Conservation (phyloP, 1,140 invertebrate species). For the Stegodyphus dumicola region DNA sequence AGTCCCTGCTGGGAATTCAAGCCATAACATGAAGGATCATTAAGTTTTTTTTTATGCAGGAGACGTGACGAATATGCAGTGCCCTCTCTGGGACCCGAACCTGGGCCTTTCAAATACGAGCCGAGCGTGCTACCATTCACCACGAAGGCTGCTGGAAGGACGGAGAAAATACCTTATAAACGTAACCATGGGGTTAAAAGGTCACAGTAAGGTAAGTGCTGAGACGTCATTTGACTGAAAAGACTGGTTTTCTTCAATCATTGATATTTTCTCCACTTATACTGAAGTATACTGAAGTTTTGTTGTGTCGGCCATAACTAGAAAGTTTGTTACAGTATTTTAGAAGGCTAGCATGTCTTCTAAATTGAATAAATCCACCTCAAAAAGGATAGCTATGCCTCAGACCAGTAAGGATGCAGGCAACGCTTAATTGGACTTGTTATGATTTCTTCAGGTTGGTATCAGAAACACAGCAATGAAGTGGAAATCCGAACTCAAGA, state of each 20-base stretch:
- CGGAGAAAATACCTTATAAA: no score
- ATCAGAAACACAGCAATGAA: conserved; percentile 10
- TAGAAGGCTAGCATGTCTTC: background rate
- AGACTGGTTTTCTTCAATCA: background rate
- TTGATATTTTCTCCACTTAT: background rate
- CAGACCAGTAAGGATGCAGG: background rate
- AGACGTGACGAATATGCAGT: no score
- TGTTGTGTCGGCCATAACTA: background rate
- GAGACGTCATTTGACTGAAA: background rate
- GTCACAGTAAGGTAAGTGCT: background rate
- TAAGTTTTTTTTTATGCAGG: no score
- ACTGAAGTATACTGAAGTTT: background rate
- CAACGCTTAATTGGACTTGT: no score
- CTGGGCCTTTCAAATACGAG: no score
- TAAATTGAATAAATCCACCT: background rate
- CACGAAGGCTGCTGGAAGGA: no score
- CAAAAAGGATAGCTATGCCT: background rate
- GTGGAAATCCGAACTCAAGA: background rate
- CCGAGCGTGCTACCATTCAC: no score
- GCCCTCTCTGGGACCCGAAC: no score
- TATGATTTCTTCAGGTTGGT: background rate
- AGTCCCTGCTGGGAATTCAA: no score
- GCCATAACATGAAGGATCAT: no score
- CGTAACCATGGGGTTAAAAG: background rate
- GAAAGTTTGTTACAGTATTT: background rate